Evolutionary conservation across 1,140 invertebrate species (phyloP).

Genomic region (Leguminivora glycinivorella): DNA sequence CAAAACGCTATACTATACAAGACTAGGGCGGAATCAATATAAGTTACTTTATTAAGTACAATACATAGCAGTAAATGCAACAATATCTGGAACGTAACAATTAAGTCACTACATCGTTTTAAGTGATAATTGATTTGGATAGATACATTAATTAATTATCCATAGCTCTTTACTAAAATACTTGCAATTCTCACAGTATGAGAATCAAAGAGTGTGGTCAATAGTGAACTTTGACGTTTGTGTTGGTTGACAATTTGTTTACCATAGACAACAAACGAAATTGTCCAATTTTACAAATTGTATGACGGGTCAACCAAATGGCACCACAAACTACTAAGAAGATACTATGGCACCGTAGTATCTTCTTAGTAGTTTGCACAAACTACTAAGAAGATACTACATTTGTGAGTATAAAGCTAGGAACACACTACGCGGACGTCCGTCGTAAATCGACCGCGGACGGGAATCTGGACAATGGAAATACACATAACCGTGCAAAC

Average conservation of each 20-base stretch:
- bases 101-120: conserved; percentile 1
- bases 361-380: too few species aligned
- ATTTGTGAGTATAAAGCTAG: too few species aligned
- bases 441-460: too few species aligned
- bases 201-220: background rate
- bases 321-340: too few species aligned
- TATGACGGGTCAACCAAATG: too few species aligned
- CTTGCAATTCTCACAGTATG: background rate
- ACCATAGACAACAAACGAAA: background rate
- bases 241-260: background rate
- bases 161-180: background rate
- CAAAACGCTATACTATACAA: conserved; percentile 30
- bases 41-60: conserved; percentile 52
- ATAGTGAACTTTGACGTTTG: conserved; percentile 14
- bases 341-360: too few species aligned
- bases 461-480: too few species aligned
- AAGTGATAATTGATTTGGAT: background rate
- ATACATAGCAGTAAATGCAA: conserved; percentile 43
- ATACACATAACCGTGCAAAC: too few species aligned
- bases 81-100: conserved; percentile 5
- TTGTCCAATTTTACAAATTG: too few species aligned
- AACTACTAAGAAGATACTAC: too few species aligned
- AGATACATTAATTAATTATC: background rate
- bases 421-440: too few species aligned
- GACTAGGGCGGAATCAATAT: conserved; percentile 23